These are phyloP conservation scores for Homarus gammarus DNA, from an alignment of 2,888 invertebrate species.

Conservation along the genomic window DNA sequence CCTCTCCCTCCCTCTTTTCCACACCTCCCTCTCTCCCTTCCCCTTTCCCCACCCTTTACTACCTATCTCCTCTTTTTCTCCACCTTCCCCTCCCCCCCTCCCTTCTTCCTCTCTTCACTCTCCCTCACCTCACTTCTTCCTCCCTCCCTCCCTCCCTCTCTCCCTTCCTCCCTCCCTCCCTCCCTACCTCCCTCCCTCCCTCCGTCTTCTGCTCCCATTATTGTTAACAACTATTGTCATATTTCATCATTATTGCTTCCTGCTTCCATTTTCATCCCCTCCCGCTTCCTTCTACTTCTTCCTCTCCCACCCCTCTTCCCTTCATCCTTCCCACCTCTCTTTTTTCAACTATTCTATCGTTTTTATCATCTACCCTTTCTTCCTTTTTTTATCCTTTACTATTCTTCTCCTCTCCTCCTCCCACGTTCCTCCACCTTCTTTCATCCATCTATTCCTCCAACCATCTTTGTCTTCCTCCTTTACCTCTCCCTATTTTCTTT, in stretches of 20 bases:
- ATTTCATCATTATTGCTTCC: conserved; percentile 5
- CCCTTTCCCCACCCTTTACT: neutral
- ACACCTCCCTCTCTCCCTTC: neutral
- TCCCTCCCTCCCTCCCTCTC: neutral
- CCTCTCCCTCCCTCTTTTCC: neutral
- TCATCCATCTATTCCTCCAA: too few species aligned
- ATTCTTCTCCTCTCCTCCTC: too few species aligned
- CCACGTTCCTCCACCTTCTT: too few species aligned
- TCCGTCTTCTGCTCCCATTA: neutral
- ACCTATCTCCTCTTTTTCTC: neutral
- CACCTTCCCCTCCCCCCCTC: neutral
- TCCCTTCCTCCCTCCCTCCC: neutral
- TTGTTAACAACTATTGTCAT: neutral
- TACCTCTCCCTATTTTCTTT: neutral
- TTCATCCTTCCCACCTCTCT: neutral
- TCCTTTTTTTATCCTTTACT: too few species aligned
- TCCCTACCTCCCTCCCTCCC: neutral
- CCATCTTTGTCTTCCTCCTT: too few species aligned
- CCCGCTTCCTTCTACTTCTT: too few species aligned
- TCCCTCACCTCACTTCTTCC: neutral
- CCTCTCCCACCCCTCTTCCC: neutral
- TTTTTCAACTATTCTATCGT: too few species aligned
- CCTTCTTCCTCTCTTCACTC: neutral
- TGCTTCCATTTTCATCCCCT: neutral
- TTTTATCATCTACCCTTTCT: too few species aligned